Conservation (phyloP, 2,797 vertebrate species). For the Sebastes flavidus region DNA sequence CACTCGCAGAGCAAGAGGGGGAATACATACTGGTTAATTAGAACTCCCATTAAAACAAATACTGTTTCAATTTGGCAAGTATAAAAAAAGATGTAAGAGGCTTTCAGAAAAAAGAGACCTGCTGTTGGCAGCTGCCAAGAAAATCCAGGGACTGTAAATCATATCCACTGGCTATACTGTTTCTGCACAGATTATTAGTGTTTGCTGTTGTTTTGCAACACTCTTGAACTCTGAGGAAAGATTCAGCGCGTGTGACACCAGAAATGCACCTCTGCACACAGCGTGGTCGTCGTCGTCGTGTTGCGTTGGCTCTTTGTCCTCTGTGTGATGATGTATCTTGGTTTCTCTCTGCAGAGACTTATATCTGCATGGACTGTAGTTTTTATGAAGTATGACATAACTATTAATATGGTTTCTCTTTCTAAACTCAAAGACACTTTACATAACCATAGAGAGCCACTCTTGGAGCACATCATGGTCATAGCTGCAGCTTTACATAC, state of each 20-base stretch:
- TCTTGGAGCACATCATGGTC: background rate
- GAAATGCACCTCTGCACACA: slow-evolving; percentile 23
- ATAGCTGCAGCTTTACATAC: background rate
- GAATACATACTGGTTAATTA: slow-evolving; percentile 84
- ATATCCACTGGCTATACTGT: slow-evolving; percentile 82
- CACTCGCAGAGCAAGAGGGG: slow-evolving; percentile 77
- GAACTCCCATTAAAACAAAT: slow-evolving; percentile 86
- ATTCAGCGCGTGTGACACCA: slow-evolving; percentile 49
- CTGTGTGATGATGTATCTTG: background rate
- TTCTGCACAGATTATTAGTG: slow-evolving; percentile 80
- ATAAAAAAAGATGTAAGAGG: slow-evolving; percentile 85
- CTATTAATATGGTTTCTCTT: background rate
- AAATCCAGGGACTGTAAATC: slow-evolving; percentile 82
- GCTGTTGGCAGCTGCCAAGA: slow-evolving; percentile 82
- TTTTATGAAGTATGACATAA: slow-evolving; percentile 5
- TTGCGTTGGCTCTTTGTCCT: background rate
- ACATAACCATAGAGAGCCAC: background rate
- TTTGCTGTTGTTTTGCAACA: slow-evolving; percentile 75
- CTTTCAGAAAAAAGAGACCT: slow-evolving; percentile 82
- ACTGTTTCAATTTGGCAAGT: slow-evolving; percentile 86
- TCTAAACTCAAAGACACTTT: slow-evolving; percentile 1
- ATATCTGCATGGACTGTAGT: background rate
- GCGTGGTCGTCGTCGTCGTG: background rate
- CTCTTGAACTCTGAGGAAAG: slow-evolving; percentile 72
- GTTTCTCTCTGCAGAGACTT: slow-evolving; percentile 1